Base-by-base conservation (phyloP, 2,888 invertebrate species). In the Endomychus coccineus region DNA sequence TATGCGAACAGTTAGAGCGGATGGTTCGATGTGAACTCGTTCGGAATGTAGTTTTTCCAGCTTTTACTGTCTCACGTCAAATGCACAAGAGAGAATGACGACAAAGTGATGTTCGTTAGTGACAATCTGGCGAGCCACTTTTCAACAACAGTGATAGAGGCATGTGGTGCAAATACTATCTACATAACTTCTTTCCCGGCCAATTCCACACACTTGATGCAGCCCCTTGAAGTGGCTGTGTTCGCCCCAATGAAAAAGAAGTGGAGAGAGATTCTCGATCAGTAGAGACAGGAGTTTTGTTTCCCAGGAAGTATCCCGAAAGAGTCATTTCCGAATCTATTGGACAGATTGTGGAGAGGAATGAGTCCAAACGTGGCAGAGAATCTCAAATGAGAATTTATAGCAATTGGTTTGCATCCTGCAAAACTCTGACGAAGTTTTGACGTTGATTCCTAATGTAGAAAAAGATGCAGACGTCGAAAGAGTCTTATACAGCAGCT, bases 21-120 rank as follows among this genome's bases (percentile, higher is more conserved):
- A 4, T 44, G 44, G 35, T 39, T 42, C 14, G 34, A 44, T 24
- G 36, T 36, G 33, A 28, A 27, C 23, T 15, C 36, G n/a, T 42
- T 42, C 19, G 39, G 39, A 19, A 30, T 15, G 12, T 30, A 12
- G 5, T 30, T 30, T 9, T 30, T 30, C 19, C n/a, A 30, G 16
- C 12, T 30, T 9, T 30, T 30, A 9, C 19, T 17, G 2, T 10
- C 10, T n/a, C 15, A 30, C 3, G 4, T 19, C 12, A 5, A 17
- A 30, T 4, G 4, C 7, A 17, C 7, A n/a, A 7, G 28, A 9
- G 13, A n/a, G 11, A n/a, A n/a, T 10, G 28, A 14, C 2, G 28
- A 28, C 15, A 15, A n/a, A 15, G 3, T 3, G n/a, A 14, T 15
- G 14, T 15, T 28, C n/a, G n/a, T 28, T n/a, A 16, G 15, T 12